Base-by-base conservation (phyloP, 2,113 vertebrate species). In the Hoplias malabaricus region DNA sequence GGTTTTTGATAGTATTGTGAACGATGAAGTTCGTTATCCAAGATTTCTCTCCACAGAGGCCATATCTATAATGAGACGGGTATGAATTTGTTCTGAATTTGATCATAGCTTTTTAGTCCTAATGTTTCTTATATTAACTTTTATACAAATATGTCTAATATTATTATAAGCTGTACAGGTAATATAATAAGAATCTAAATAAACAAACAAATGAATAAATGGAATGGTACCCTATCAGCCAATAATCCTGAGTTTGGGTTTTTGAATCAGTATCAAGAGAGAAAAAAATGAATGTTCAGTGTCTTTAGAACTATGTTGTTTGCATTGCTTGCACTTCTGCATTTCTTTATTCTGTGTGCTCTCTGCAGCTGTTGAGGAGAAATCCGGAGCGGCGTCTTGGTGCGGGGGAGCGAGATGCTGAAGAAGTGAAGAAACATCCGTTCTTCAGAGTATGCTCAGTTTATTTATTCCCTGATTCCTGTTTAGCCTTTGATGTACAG, bases 1-100 rank as follows among this genome's bases (percentile, higher is more conserved):
- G 78, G 96, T 99, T 80, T 99, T 99, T 86, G 98, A 99, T 93
- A 99, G 98, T 90, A 99, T 99, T 83, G 98, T 99, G 82, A 99
- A 99, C 36, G 98, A 99, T 87, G 98, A 99, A 94, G 96, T 99
- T 77, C 95, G 96, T 77, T 99, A 99, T 84, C 98, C 98, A 80
- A 91, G 96, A 21, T 99, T 98, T 85, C 93, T 99, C 73, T 99
- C 98, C 27, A 99, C 96, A 66, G 97, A 99, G 89, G 95, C 98
- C 73, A 98, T 99, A 89, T 98, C 98, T 80, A 96, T 99, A 88
- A 98, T 99, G 98, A 96, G 97, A 92, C 92, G 96, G 93, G 98
- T 99, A 62, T 10, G 65, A 76, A 31, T 4, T 23, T 54, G 11
- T 75, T 21, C 36, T 5, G 2, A 54, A 16, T n/a, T n/a, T n/a